Percentiles rank a stretch among this genome's conserved stretches.
These are phyloP conservation scores for Parapsyche elsis DNA, from an alignment of 1,140 invertebrate genomes.

Conservation along the genomic window DNA sequence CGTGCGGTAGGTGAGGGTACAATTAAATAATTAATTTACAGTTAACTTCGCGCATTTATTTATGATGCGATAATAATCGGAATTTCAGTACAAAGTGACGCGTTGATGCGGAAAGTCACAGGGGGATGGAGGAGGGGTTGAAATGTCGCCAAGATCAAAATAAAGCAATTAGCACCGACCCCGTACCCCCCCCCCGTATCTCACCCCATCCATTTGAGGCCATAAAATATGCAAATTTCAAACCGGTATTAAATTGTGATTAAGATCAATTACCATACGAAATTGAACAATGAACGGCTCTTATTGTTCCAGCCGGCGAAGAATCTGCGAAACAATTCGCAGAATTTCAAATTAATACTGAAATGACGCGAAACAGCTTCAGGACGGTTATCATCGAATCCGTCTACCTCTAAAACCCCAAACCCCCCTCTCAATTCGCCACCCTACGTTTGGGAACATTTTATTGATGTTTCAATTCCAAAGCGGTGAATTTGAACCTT, in stretches of 20 bases:
- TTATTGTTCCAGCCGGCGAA: constrained; percentile 19
- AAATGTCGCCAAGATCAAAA: neutral
- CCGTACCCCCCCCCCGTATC: neutral
- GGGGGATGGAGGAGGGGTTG: neutral
- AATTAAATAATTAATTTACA: no score
- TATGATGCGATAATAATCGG: neutral
- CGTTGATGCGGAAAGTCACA: neutral
- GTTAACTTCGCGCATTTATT: neutral
- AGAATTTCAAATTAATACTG: constrained; percentile 24
- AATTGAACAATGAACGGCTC: constrained; percentile 30
- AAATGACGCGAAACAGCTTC: neutral
- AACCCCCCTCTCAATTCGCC: neutral
- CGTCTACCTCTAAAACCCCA: neutral
- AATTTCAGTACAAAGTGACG: neutral
- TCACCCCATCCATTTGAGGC: neutral
- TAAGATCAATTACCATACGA: constrained; percentile 28
- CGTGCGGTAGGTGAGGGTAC: no score
- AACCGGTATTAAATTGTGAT: constrained; percentile 31
- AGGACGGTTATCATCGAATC: neutral
- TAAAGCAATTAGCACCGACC: constrained; percentile 8
- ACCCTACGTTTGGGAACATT: neutral
- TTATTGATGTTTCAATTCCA: constrained; percentile 28
- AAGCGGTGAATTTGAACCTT: neutral
- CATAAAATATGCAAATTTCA: constrained; percentile 27
- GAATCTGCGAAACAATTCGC: constrained; percentile 30